These are phyloP conservation scores for Bombus superbus DNA, from an alignment of 1,140 invertebrate genomes.

Conservation along the genomic window DNA sequence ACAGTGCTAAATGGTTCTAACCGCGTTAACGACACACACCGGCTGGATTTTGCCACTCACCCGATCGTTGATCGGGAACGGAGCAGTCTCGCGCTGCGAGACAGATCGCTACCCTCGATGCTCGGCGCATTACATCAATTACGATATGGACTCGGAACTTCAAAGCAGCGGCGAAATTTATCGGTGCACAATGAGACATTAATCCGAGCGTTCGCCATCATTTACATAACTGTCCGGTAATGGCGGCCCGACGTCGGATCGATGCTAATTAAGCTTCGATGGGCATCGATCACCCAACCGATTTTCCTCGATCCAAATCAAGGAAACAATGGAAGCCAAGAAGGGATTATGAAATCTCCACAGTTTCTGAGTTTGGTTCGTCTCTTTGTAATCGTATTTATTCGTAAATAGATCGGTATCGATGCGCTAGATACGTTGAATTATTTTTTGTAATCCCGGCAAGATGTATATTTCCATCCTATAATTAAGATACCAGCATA, in stretches of 20 bases:
- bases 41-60: slow-evolving; percentile 57
- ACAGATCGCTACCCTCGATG: slow-evolving; percentile 23
- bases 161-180: slow-evolving; percentile 42
- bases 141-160: slow-evolving; percentile 42
- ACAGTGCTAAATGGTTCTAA: slow-evolving; percentile 68
- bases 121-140: slow-evolving; percentile 55
- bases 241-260: neutral
- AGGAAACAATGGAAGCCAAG: slow-evolving; percentile 18
- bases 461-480: no score
- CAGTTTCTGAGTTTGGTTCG: neutral
- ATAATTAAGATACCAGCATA: no score
- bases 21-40: slow-evolving; percentile 49
- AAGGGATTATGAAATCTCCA: slow-evolving; percentile 6
- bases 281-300: slow-evolving; percentile 29
- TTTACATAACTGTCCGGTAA: slow-evolving; percentile 37
- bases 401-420: neutral
- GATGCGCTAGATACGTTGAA: neutral
- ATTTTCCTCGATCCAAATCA: neutral
- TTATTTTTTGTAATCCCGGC: neutral
- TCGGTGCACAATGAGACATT: slow-evolving; percentile 42
- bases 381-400: neutral
- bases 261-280: slow-evolving; percentile 47
- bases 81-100: slow-evolving; percentile 18
- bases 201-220: slow-evolving; percentile 23
- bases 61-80: slow-evolving; percentile 28